A percentile compares a stretch with the other conserved stretches of the same genome.
These are phyloP conservation scores for Spodoptera exigua DNA, from an alignment of 2,888 invertebrate species.

Conservation along the genomic window DNA sequence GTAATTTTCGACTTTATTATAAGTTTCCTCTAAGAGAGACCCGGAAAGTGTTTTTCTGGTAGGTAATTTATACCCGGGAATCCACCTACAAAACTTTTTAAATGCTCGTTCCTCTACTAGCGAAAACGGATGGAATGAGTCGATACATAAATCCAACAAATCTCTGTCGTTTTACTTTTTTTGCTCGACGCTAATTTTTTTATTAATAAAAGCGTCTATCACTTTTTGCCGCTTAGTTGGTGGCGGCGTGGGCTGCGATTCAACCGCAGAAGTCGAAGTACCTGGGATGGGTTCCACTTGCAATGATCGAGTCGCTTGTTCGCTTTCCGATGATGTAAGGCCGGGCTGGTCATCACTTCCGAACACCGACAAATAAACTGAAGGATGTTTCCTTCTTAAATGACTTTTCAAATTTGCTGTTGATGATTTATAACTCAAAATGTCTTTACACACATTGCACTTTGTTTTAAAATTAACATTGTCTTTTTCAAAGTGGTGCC, in stretches of 20 bases:
- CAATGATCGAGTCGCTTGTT: not conserved
- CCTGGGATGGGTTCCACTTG: not conserved
- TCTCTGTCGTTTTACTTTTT: constrained; percentile 6
- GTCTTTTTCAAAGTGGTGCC: constrained; percentile 3
- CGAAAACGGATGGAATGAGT: constrained; percentile 5
- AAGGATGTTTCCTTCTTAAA: constrained; percentile 6
- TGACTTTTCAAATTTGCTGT: constrained; percentile 3
- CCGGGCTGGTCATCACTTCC: not conserved
- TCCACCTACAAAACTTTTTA: constrained; percentile 17
- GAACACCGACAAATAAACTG: constrained; percentile 5
- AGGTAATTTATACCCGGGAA: constrained; percentile 19
- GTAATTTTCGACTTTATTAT: too few relatives aligned
- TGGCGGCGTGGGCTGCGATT: not conserved
- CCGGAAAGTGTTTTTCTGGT: constrained; percentile 17
- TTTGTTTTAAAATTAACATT: constrained; percentile 6
- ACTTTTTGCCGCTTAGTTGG: constrained; percentile 9
- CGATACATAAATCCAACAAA: constrained; percentile 7
- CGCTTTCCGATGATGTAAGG: constrained; percentile 1
- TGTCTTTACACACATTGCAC: constrained; percentile 13
- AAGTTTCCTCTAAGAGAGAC: not conserved
- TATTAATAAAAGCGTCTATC: constrained; percentile 8
- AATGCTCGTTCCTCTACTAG: constrained; percentile 22
- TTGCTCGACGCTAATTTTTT: constrained; percentile 4
- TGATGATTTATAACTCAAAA: constrained; percentile 5
- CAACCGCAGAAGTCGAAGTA: constrained; percentile 1